Evolutionary conservation across 2,113 vertebrate species (phyloP).

Genomic region (Rhynchomys soricoides): DNA sequence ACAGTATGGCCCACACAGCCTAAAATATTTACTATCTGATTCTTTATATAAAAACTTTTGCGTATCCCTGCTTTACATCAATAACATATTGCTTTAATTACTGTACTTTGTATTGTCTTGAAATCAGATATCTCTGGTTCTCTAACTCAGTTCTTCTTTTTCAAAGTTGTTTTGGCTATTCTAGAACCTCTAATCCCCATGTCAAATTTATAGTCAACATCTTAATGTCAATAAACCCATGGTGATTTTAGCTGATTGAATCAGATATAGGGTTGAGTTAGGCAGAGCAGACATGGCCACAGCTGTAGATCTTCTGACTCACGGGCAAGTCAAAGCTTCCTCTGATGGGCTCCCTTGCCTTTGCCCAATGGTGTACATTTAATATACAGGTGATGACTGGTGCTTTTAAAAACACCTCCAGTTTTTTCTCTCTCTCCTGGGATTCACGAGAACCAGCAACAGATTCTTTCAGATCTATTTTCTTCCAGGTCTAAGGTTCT

Average conservation of each 20-base stretch:
- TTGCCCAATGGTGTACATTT: not conserved
- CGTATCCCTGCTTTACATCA: slow-evolving; percentile 16
- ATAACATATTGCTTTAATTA: slow-evolving; percentile 49
- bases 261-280: not conserved
- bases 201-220: slow-evolving; percentile 50
- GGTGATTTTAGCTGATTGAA: slow-evolving; percentile 17
- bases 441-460: slow-evolving; percentile 37
- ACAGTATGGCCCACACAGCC: not conserved
- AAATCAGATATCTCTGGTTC: slow-evolving; percentile 43
- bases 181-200: slow-evolving; percentile 36
- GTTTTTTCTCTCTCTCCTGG: not conserved
- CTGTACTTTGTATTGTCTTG: slow-evolving; percentile 35
- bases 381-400: not conserved
- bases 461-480: not conserved
- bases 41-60: slow-evolving; percentile 34
- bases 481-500: not conserved
- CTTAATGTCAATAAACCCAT: slow-evolving; percentile 40
- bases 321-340: not conserved
- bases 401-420: not conserved
- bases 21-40: slow-evolving; percentile 55
- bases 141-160: slow-evolving; percentile 12
- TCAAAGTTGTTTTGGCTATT: slow-evolving; percentile 48
- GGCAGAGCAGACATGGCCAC: not conserved
- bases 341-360: not conserved
- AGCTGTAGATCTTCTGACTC: not conserved